These are phyloP conservation scores for Microplitis deprimator DNA, from an alignment of 2,888 invertebrate species.

Conservation along the genomic window DNA sequence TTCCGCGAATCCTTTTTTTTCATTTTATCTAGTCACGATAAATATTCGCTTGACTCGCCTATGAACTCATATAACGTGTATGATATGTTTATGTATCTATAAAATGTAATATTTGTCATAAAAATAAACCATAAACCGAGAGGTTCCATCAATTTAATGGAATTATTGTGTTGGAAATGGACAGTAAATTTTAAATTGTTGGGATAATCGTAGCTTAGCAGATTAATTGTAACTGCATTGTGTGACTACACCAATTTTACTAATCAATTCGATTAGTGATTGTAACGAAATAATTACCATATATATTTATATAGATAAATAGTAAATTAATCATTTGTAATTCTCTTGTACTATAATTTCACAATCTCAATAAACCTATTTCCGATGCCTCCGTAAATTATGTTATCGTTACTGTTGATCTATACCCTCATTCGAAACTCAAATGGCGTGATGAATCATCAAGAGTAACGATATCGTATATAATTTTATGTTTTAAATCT, in stretches of 20 bases:
- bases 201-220: slow-evolving; percentile 49
- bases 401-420: slow-evolving; percentile 33
- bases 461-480: slow-evolving; percentile 26
- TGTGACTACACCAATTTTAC: slow-evolving; percentile 66
- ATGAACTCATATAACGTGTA: slow-evolving; percentile 20
- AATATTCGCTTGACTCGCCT: slow-evolving; percentile 37
- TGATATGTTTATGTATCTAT: background rate
- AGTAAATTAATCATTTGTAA: slow-evolving; percentile 11
- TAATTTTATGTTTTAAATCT: slow-evolving; percentile 37
- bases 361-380: slow-evolving; percentile 35
- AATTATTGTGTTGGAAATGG: background rate
- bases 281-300: slow-evolving; percentile 44
- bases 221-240: slow-evolving; percentile 70
- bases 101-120: slow-evolving; percentile 18
- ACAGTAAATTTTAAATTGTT: background rate
- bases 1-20: slow-evolving; percentile 48
- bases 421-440: slow-evolving; percentile 33
- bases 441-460: slow-evolving; percentile 38
- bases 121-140: slow-evolving; percentile 15
- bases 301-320: slow-evolving; percentile 2
- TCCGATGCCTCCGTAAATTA: slow-evolving; percentile 31
- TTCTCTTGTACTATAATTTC: slow-evolving; percentile 32
- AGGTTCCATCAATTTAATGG: background rate
- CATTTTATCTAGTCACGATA: slow-evolving; percentile 25
- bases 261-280: slow-evolving; percentile 71